phyloP scores from a whole-genome alignment of 2,888 invertebrate species.

The Nemapogon koenigi region DNA sequence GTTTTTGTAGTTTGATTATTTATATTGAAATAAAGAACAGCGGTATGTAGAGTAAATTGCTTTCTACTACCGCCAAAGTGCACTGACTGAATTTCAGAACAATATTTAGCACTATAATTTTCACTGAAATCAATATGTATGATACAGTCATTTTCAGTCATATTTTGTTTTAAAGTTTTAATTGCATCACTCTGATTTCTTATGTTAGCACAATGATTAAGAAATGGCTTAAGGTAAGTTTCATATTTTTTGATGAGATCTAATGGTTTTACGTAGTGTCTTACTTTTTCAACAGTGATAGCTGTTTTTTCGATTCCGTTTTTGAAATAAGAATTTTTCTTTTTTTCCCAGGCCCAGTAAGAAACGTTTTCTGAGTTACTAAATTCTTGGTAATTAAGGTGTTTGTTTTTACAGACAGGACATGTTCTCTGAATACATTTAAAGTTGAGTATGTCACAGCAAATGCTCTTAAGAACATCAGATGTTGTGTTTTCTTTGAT shows the following conservation, averaged over 20 bases:
- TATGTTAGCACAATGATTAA: conserved; percentile 8
- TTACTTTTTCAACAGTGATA: conserved; percentile 1
- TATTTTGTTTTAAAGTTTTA: conserved; percentile 10
- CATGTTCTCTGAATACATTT: conserved; percentile 11
- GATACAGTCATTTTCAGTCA: conserved; percentile 10
- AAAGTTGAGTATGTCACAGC: conserved; percentile 11
- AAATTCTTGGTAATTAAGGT: conserved; percentile 13
- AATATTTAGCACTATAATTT: conserved; percentile 13
- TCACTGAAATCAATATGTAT: conserved; percentile 13
- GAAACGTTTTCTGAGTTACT: conserved; percentile 13
- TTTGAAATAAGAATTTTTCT: conserved; percentile 12
- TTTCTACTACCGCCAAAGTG: conserved; percentile 14
- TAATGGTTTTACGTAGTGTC: conserved; percentile 2
- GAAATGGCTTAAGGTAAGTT: neutral
- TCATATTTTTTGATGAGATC: conserved; percentile 8
- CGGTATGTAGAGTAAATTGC: conserved; percentile 14
- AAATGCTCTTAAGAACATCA: conserved; percentile 12
- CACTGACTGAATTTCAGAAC: conserved; percentile 12
- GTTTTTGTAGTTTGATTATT: conserved; percentile 12
- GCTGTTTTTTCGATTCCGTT: conserved; percentile 11
- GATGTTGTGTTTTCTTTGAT: conserved; percentile 12
- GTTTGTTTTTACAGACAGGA: conserved; percentile 12
- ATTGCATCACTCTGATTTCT: conserved; percentile 10
- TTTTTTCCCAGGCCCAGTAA: conserved; percentile 13
- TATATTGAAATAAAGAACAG: conserved; percentile 14